These are phyloP conservation scores for Piaya cayana DNA, from an alignment of 2,113 vertebrate genomes.

Conservation along the genomic window DNA sequence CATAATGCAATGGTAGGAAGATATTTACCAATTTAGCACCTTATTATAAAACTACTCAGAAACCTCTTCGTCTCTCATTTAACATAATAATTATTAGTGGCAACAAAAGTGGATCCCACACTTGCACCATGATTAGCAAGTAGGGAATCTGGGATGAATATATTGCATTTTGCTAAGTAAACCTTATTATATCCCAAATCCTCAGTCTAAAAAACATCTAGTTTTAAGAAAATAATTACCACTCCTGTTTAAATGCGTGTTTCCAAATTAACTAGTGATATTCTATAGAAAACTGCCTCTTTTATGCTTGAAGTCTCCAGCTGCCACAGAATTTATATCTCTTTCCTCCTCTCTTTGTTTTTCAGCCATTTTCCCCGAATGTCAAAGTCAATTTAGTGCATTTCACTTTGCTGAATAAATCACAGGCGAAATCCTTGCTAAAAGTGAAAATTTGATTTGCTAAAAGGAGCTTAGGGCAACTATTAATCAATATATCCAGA, in stretches of 20 bases:
- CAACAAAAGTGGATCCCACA: slow-evolving; percentile 53
- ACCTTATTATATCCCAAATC: slow-evolving; percentile 36
- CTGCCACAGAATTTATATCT: slow-evolving; percentile 82
- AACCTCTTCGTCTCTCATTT: slow-evolving; percentile 52
- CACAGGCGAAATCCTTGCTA: slow-evolving; percentile 89
- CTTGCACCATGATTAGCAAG: slow-evolving; percentile 48
- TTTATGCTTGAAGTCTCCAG: slow-evolving; percentile 73
- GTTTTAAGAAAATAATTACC: slow-evolving; percentile 62
- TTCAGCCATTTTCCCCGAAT: slow-evolving; percentile 87
- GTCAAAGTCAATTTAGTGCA: slow-evolving; percentile 96
- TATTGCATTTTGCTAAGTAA: slow-evolving; percentile 51
- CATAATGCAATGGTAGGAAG: slow-evolving; percentile 28
- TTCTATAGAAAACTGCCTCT: slow-evolving; percentile 70
- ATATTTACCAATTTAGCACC: slow-evolving; percentile 57
- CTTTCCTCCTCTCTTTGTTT: slow-evolving; percentile 82
- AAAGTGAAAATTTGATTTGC: slow-evolving; percentile 99
- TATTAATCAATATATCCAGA: slow-evolving; percentile 99
- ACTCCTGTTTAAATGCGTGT: slow-evolving; percentile 47
- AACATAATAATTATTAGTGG: slow-evolving; percentile 68
- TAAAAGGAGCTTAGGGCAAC: slow-evolving; percentile 98
- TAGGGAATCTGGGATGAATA: slow-evolving; percentile 43
- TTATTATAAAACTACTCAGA: slow-evolving; percentile 59
- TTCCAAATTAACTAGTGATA: slow-evolving; percentile 61
- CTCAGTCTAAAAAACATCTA: slow-evolving; percentile 30
- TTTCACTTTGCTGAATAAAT: slow-evolving; percentile 91